A percentile compares a stretch with the other conserved stretches of the same genome.
Evolutionary conservation across 2,888 invertebrate species (phyloP).

Genomic region (Sceliomorpha sp.): DNA sequence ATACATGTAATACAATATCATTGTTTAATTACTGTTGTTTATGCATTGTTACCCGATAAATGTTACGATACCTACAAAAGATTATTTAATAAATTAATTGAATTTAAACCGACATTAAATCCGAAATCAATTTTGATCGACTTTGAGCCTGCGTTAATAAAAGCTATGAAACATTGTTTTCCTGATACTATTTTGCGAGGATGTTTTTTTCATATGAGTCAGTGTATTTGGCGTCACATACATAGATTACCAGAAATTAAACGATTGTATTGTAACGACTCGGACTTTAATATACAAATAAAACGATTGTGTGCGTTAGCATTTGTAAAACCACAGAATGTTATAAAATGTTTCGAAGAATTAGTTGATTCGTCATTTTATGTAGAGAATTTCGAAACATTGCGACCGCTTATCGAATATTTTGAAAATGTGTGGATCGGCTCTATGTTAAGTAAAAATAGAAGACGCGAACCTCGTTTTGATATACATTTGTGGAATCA

Average conservation of each 20-base stretch:
- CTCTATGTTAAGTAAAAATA: background rate
- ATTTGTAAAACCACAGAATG: slow-evolving; percentile 5
- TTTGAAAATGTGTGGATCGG: background rate
- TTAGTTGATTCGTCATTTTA: slow-evolving; percentile 5
- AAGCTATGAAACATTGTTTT: background rate
- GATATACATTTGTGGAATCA: too few species aligned
- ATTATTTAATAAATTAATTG: slow-evolving; percentile 1
- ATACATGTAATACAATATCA: too few species aligned
- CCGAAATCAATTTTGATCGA: background rate
- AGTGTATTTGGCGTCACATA: too few species aligned
- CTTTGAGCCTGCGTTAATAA: slow-evolving; percentile 3
- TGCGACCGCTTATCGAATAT: slow-evolving; percentile 1
- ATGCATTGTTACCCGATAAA: too few species aligned
- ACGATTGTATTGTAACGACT: background rate
- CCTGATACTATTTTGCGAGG: background rate
- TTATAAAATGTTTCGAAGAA: slow-evolving; percentile 1
- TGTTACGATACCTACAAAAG: background rate
- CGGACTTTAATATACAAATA: slow-evolving; percentile 2
- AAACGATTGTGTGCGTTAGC: slow-evolving; percentile 5
- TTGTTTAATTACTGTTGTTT: too few species aligned
- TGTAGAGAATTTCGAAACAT: slow-evolving; percentile 1
- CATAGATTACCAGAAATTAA: background rate
- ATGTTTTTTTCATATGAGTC: slow-evolving; percentile 4
- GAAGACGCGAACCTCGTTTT: too few species aligned
- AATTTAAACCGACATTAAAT: slow-evolving; percentile 1